Base-by-base conservation (phyloP, 2,113 vertebrate genomes). In the Albula glossodonta region DNA sequence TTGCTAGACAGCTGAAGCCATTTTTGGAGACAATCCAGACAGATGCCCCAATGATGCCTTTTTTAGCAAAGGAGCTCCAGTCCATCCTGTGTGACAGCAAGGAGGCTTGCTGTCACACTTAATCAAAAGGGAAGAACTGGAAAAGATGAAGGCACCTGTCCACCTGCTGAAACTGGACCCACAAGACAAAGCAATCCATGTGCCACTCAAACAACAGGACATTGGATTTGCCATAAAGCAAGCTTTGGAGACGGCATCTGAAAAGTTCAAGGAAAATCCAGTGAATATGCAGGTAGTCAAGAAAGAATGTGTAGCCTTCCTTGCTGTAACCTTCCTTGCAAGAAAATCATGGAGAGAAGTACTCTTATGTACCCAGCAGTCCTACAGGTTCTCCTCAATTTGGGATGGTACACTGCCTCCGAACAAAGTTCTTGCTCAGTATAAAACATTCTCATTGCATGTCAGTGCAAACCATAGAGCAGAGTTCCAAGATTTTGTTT, bases 401-500 rank as follows among this genome's bases (percentile, higher is more conserved):
- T 63, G 13, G 60, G 60, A 84, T 84, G 63, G 83, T 66, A 77
- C 60, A 74, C 83, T 51, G 84, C 84, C 77, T 48, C 84, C 5
- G 49, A 78, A 78, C 63, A 50, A 74, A 84, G 41, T 74, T 12
- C 25, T 84, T 84, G 49, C 83, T 78, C 83, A 52, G 50, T 84
- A 84, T 84, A 78, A 84, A 84, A n/a, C 50, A 78, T 84, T 53
- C 66, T 78, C 50, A 78, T 8, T 53, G n/a, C 22, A 84, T 77
- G 78, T 85, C 78, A 85, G 52, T 63, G 78, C 56, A 85, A 80
- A 85, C 41, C 84, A 85, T 63, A 66, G 63, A 63, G 78, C 78
- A 63, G 78, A 85, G 53, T 85, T 85, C 82, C 80, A 86, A 86
- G 57, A 83, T 60, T 83, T 78, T 87, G 50, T 70, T 56, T 63